Conservation (phyloP, 2,888 invertebrate species). For the Lamellibrachia columna region DNA sequence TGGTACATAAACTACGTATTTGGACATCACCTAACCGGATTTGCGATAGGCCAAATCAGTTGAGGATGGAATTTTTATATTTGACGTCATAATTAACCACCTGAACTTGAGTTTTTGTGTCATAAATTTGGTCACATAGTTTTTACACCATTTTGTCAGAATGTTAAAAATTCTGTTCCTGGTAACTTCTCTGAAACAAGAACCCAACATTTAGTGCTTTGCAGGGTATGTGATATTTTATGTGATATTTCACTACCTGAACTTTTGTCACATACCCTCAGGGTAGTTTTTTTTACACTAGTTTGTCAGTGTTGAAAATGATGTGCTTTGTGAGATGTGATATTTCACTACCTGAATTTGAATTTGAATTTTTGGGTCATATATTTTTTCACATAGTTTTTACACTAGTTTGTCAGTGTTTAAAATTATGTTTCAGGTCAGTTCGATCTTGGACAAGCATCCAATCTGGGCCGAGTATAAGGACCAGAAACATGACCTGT, state of each 20-base stretch:
- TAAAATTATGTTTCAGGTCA: conserved; percentile 50
- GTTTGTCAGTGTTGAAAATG: too few species aligned
- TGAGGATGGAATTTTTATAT: background rate
- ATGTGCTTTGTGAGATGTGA: too few species aligned
- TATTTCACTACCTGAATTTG: background rate
- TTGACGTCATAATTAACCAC: background rate
- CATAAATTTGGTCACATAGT: background rate
- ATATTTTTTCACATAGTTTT: background rate
- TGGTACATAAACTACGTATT: too few species aligned
- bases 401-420: background rate
- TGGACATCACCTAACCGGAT: too few species aligned
- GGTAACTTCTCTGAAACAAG: conserved; percentile 77
- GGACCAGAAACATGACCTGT: conserved; percentile 93
- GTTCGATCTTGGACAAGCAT: conserved; percentile 81
- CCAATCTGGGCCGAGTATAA: conserved; percentile 79
- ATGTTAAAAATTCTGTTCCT: conserved; percentile 34
- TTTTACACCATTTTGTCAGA: background rate
- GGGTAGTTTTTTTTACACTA: too few species aligned
- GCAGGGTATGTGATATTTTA: too few species aligned
- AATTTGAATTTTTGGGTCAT: background rate
- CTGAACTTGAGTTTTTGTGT: background rate
- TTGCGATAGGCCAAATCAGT: too few species aligned
- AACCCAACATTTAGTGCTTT: conserved; percentile 66
- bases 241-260: too few species aligned
- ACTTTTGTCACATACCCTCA: too few species aligned